Percentiles rank a stretch among this genome's conserved stretches.
These are phyloP conservation scores for Ommatoiulus sabulosus DNA, from an alignment of 2,888 invertebrate species.

Conservation along the genomic window DNA sequence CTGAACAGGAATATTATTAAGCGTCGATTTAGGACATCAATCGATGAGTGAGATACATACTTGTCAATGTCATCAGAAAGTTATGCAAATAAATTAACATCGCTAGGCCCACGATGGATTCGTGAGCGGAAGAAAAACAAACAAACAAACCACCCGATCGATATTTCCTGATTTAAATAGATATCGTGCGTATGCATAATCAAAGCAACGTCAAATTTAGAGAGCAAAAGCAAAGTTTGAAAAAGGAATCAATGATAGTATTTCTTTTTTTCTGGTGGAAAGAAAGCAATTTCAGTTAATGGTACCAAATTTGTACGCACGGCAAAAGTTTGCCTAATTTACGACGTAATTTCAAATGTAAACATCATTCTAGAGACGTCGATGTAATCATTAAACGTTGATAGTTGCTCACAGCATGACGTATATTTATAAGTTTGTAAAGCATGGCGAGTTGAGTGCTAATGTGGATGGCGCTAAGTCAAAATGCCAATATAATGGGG, in stretches of 20 bases:
- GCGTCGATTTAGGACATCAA: not conserved
- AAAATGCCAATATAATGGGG: not conserved
- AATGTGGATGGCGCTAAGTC: not conserved
- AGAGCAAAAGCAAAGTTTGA: not conserved
- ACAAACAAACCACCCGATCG: not conserved
- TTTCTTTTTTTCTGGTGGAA: not conserved
- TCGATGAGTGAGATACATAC: not conserved
- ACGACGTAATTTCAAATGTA: not conserved
- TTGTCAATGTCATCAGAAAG: conserved; percentile 29
- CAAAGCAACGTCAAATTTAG: not conserved
- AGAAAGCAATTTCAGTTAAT: not conserved
- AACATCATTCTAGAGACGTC: not conserved
- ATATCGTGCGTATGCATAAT: not conserved
- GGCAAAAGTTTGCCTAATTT: not conserved
- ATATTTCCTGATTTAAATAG: conserved; percentile 32
- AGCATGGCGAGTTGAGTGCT: conserved; percentile 8
- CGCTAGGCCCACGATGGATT: not conserved
- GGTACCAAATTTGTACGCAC: no score
- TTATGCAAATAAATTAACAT: conserved; percentile 23
- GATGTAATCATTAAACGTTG: not conserved
- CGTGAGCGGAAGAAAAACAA: not conserved
- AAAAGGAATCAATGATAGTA: not conserved
- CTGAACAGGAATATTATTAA: not conserved
- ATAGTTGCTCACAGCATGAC: not conserved
- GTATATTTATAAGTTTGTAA: conserved; percentile 15